phyloP scores from a whole-genome alignment of 2,797 vertebrate genomes.

The Heterohyrax brucei region DNA sequence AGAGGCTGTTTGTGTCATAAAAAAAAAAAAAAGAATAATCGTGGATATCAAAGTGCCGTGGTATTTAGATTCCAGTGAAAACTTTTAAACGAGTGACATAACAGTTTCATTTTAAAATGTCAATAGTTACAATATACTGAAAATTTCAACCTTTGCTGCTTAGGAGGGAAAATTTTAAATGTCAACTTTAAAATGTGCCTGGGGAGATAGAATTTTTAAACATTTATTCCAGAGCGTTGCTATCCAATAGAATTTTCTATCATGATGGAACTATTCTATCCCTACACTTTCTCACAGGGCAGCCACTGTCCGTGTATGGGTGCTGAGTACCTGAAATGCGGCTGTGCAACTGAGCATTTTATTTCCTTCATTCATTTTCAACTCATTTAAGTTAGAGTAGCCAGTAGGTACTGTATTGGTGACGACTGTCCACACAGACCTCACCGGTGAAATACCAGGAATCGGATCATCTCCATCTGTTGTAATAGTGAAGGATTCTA shows the following conservation, averaged over 20 bases:
- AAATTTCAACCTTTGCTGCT: slow-evolving; percentile 71
- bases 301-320: neutral
- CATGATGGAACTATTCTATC: rapidly evolving
- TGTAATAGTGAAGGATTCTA: too few relatives aligned
- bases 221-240: neutral
- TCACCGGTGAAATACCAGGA: too few relatives aligned
- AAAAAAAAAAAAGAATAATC: neutral
- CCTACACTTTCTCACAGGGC: rapidly evolving
- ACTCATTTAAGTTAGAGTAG: neutral
- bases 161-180: slow-evolving; percentile 78
- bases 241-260: rapidly evolving
- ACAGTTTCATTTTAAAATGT: slow-evolving; percentile 85
- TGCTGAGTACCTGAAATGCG: neutral
- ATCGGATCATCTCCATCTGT: too few relatives aligned
- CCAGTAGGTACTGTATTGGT: neutral
- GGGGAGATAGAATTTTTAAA: neutral
- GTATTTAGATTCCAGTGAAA: slow-evolving; percentile 68
- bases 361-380: neutral
- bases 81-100: slow-evolving; percentile 65
- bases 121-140: slow-evolving; percentile 79
- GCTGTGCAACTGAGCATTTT: neutral
- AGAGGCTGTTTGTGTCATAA: neutral
- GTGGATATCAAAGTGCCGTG: neutral
- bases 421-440: too few relatives aligned
- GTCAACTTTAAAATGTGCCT: slow-evolving; percentile 71